Percentiles rank a stretch among this genome's conserved stretches.
Conservation (phyloP, 2,888 invertebrate species). For the Magallana nippona region DNA sequence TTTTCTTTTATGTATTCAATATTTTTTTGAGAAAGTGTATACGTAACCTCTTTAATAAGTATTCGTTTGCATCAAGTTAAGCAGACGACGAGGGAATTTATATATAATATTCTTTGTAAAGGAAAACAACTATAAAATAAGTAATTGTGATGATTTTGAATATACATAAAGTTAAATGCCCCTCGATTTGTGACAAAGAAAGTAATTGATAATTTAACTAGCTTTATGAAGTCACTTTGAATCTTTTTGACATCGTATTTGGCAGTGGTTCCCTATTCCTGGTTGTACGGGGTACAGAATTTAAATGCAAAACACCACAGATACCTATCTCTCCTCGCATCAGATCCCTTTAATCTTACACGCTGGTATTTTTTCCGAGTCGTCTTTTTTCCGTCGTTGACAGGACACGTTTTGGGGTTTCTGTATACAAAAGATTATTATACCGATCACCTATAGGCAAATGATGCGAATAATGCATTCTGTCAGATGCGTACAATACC, state of each 20-base stretch:
- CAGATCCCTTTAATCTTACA: constrained; percentile 2
- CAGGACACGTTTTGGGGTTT: constrained; percentile 13
- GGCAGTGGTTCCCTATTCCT: not conserved
- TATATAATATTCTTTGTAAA: not conserved
- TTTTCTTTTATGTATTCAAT: too few species aligned
- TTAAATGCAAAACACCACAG: constrained; percentile 22
- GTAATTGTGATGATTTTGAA: not conserved
- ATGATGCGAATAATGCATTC: constrained; percentile 28
- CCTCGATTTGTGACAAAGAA: not conserved
- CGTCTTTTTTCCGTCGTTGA: constrained; percentile 11
- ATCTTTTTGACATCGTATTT: not conserved
- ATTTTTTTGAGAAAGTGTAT: too few species aligned
- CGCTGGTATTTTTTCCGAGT: constrained; percentile 7
- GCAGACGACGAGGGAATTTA: not conserved
- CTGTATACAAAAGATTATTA: constrained; percentile 16
- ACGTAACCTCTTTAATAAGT: too few species aligned
- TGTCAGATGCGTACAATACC: constrained; percentile 14
- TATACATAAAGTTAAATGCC: not conserved
- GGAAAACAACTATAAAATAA: not conserved
- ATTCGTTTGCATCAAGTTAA: too few species aligned
- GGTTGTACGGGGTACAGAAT: constrained; percentile 21
- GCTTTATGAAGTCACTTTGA: constrained; percentile 6
- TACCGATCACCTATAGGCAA: constrained; percentile 13
- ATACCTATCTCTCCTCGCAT: not conserved
- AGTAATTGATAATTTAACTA: constrained; percentile 9